Evolutionary conservation across 2,797 vertebrate genomes (phyloP), one percentile per base, ranked within the genome.

Genomic region (Fistularia tabacaria): DNA sequence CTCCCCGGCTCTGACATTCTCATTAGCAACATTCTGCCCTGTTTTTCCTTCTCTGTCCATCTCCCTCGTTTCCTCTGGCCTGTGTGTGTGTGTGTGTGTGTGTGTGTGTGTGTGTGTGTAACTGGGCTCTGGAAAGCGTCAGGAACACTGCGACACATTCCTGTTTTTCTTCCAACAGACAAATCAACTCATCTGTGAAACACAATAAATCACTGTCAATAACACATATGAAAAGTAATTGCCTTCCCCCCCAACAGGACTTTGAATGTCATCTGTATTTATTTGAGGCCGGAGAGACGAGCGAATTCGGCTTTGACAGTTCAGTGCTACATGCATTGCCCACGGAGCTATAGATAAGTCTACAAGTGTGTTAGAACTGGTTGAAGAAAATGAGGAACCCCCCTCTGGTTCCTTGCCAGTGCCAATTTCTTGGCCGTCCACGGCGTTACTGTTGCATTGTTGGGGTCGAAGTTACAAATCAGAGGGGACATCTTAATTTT

Each of bases 1-100:
- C 75, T 82, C 53, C 15, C 57, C 43, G 69, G 66, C 47, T 54
- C 48, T 68, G 70, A 75, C 64, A 55, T 66, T 66, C 71, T 81
- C 66, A 81, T 82, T 78, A 82, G 48, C 73, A 8, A 8, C 6
- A 3, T 12, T 46, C 60, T 55, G 36, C 25, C 48, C 25, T 37
- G 49, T 49, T 38, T 53, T 45, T 58, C 66, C 12, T n/a, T 61
- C 57, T 56, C 37, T 54, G 38, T 42, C 49, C 14, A 9, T 66
- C 43, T 70, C 41, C 51, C 39, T 9, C 10, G 11, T 45, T 44
- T 11, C n/a, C 9, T 48, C 46, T 53, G 6, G 14, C 44, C 54
- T 55, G 12, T 50, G 7, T 38, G 38, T 67, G 54, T 57, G 25
- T 25, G 12, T 50, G 7, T 38, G 38, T 55, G 12, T 50, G 7